phyloP scores from a whole-genome alignment of 2,113 vertebrate species.

The Grammomys surdaster region DNA sequence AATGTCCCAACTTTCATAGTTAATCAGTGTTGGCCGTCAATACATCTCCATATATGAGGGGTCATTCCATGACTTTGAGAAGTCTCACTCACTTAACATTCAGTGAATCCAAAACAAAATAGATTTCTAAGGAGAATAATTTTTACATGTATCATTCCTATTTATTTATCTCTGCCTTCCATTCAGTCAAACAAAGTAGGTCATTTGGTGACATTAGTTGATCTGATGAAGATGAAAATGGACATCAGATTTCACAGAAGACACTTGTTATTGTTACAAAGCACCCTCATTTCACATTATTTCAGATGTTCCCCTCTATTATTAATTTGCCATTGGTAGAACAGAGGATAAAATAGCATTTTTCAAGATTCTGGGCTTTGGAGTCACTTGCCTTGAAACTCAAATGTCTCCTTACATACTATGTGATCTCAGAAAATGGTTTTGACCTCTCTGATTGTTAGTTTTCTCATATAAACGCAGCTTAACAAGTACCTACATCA shows the following conservation, averaged over 20 bases:
- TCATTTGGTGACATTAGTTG: neutral
- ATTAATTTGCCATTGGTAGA: neutral
- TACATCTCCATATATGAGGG: neutral
- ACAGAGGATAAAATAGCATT: neutral
- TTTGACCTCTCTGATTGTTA: neutral
- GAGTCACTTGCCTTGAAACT: slow-evolving; percentile 16
- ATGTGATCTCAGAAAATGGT: neutral
- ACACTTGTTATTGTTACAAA: neutral
- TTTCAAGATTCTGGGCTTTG: neutral
- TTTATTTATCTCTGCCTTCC: neutral
- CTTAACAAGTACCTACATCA: neutral
- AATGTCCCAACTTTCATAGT: neutral
- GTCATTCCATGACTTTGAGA: neutral
- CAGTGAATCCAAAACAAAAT: neutral
- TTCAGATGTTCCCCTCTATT: neutral
- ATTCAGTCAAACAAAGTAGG: neutral
- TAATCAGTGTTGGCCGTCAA: neutral
- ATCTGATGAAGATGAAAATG: neutral
- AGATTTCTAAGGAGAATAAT: neutral
- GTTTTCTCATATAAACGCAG: slow-evolving; percentile 8
- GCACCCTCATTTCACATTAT: neutral
- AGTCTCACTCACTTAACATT: neutral
- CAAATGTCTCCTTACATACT: neutral
- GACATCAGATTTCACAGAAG: neutral
- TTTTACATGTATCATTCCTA: neutral